Evolutionary conservation across 2,797 vertebrate species (phyloP).

Genomic region (Delichon dasypus): DNA sequence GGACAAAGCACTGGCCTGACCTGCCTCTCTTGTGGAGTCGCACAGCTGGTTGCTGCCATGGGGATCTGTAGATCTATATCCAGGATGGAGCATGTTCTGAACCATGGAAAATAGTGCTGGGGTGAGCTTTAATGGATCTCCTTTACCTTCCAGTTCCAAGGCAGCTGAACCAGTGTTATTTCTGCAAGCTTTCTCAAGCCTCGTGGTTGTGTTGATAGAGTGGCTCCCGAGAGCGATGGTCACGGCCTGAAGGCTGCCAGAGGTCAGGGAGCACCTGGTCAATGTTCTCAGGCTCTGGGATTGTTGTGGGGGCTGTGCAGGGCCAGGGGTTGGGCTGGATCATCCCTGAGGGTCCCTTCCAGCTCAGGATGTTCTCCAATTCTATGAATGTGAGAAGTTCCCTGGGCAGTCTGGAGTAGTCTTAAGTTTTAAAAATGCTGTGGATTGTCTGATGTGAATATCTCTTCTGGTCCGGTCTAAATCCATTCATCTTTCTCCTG

Average conservation of each 20-base stretch:
- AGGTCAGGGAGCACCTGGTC: neutral
- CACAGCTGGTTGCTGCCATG: accelerated
- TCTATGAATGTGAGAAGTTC: neutral
- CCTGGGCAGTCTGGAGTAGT: neutral
- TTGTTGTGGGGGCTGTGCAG: neutral
- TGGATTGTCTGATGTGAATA: neutral
- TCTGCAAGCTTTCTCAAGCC: neutral
- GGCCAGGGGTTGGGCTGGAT: neutral
- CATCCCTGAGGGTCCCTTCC: neutral
- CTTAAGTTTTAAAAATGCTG: neutral
- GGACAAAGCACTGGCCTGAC: neutral
- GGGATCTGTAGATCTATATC: neutral
- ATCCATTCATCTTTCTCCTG: neutral
- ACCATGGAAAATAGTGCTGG: neutral
- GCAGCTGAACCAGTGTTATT: neutral
- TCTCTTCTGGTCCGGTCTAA: neutral
- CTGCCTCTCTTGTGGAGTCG: neutral
- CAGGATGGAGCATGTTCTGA: neutral
- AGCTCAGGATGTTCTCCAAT: neutral
- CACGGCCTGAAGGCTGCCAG: neutral
- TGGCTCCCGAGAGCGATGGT: neutral
- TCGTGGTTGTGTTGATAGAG: accelerated
- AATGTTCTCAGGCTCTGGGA: neutral
- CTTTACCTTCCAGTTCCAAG: neutral
- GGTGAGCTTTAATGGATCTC: neutral